phyloP scores from a whole-genome alignment of 2,113 vertebrate genomes.

The Podocnemis expansa region DNA sequence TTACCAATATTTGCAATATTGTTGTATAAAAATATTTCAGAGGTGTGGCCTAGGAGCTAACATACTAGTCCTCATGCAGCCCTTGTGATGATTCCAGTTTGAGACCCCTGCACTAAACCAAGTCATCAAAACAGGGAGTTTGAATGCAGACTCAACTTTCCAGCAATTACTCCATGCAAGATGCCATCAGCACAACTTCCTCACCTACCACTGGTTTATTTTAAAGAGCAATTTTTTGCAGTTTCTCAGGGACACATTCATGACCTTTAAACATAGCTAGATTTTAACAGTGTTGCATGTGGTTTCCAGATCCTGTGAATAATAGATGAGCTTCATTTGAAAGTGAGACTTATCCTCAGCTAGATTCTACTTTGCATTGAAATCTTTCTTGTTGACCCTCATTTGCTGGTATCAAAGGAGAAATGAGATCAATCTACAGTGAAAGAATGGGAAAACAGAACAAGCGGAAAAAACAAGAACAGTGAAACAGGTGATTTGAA shows the following conservation, averaged over 20 bases:
- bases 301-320: neutral
- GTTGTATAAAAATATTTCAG: no score
- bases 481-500: neutral
- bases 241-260: neutral
- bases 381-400: neutral
- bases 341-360: neutral
- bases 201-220: neutral
- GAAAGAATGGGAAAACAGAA: neutral
- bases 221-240: neutral
- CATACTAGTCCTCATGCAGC: no score
- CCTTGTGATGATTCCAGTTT: no score
- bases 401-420: constrained; percentile 15
- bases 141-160: neutral
- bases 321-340: neutral
- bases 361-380: neutral
- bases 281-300: neutral
- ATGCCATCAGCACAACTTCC: neutral
- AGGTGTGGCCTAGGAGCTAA: no score
- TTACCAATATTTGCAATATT: no score
- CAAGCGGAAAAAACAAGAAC: neutral
- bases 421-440: constrained; percentile 6
- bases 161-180: neutral
- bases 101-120: neutral
- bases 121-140: neutral
- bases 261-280: neutral